These are phyloP conservation scores for Plotosus lineatus DNA, from an alignment of 2,113 vertebrate species.

Conservation along the genomic window DNA sequence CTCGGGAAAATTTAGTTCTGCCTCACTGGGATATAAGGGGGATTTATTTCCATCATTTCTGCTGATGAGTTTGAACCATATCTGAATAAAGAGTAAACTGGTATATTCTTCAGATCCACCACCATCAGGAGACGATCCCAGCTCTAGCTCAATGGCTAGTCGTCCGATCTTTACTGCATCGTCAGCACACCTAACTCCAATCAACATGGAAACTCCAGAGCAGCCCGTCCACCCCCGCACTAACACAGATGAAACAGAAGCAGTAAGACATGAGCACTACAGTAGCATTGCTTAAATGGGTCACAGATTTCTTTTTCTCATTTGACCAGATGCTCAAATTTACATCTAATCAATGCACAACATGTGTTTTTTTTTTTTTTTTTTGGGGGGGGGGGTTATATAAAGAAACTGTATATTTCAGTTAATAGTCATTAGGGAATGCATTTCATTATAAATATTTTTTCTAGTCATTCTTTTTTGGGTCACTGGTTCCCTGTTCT, in stretches of 20 bases:
- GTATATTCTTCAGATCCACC: conserved; percentile 62
- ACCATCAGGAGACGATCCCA: conserved; percentile 70
- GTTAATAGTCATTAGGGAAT: neutral
- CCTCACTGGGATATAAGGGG: too few species aligned
- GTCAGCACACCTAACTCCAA: conserved; percentile 63
- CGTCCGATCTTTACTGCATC: conserved; percentile 59
- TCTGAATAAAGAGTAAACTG: conserved; percentile 23
- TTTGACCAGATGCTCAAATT: too few species aligned
- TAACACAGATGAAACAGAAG: conserved; percentile 64
- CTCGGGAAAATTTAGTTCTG: neutral
- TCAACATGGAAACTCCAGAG: conserved; percentile 64
- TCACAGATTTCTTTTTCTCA: neutral
- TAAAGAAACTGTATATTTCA: neutral
- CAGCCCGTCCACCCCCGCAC: conserved; percentile 44
- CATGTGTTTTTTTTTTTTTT: too few species aligned
- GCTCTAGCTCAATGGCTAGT: conserved; percentile 61
- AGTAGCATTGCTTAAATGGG: neutral
- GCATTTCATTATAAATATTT: neutral
- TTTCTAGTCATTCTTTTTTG: neutral
- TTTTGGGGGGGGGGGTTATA: too few species aligned
- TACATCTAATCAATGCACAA: neutral
- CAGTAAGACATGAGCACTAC: conserved; percentile 41
- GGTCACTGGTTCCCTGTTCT: neutral
- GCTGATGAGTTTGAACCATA: neutral
- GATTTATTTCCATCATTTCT: neutral